Conservation (phyloP, 2,797 vertebrate species). For the Sebastolobus altivelis region DNA sequence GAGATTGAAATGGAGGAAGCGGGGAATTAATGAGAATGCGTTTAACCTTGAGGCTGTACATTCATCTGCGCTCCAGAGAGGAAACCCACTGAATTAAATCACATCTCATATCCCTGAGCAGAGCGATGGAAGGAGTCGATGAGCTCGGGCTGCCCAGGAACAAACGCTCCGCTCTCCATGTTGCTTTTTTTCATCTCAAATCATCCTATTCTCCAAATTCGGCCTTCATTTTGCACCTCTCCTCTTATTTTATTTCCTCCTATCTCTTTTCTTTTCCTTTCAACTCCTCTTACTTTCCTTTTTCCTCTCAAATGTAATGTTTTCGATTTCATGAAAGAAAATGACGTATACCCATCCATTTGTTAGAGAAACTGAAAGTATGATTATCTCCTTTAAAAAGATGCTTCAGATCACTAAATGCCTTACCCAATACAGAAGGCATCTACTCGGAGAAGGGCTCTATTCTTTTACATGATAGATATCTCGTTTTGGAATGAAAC, state of each 20-base stretch:
- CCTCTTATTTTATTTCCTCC: neutral
- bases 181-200: neutral
- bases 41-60: conserved; percentile 66
- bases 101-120: conserved; percentile 51
- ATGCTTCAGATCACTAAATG: neutral
- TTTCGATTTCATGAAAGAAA: neutral
- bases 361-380: neutral
- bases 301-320: neutral
- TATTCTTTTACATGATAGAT: neutral
- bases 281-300: neutral
- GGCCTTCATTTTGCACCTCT: neutral
- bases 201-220: neutral
- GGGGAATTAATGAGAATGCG: conserved; percentile 49
- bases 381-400: neutral
- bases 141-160: conserved; percentile 39
- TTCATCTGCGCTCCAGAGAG: conserved; percentile 45
- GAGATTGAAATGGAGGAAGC: conserved; percentile 42
- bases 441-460: neutral
- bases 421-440: neutral
- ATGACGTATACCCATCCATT: neutral
- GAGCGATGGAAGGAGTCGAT: neutral
- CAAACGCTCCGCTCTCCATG: neutral
- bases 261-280: neutral
- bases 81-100: conserved; percentile 64
- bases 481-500: conserved; percentile 30